These are phyloP conservation scores for Lerista edwardsae DNA, from an alignment of 2,797 vertebrate genomes.

Conservation along the genomic window DNA sequence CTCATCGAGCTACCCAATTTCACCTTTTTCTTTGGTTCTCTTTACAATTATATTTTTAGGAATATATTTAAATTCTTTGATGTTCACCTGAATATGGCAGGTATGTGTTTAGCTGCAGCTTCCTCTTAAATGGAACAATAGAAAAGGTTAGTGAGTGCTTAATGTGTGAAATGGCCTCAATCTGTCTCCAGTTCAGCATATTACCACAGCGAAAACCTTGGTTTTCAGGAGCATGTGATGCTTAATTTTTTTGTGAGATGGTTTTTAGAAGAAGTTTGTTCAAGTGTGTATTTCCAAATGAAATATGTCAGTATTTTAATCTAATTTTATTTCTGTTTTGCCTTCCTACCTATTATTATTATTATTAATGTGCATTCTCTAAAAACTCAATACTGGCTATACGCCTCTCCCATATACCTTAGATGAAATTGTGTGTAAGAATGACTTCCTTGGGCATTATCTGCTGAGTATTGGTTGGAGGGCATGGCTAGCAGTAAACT, in stretches of 20 bases:
- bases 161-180: background rate
- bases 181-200: background rate
- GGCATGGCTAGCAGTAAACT: slow-evolving; percentile 28
- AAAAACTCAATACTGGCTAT: background rate
- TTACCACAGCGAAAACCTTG: background rate
- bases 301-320: background rate
- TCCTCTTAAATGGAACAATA: background rate
- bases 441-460: slow-evolving; percentile 23
- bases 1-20: too few relatives aligned
- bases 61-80: too few relatives aligned
- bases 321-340: background rate
- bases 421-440: background rate
- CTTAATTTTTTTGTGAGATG: too few relatives aligned
- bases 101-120: background rate
- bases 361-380: background rate
- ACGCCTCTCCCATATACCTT: background rate
- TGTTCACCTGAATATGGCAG: background rate
- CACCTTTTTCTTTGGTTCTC: too few relatives aligned
- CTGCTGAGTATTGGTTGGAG: slow-evolving; percentile 43
- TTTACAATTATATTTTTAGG: too few relatives aligned
- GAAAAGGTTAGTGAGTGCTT: background rate
- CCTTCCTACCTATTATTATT: background rate
- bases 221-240: background rate
- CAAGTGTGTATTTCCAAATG: background rate
- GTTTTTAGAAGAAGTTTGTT: background rate